phyloP scores from a whole-genome alignment of 1,140 invertebrate species.

The Cotesia vestalis region DNA sequence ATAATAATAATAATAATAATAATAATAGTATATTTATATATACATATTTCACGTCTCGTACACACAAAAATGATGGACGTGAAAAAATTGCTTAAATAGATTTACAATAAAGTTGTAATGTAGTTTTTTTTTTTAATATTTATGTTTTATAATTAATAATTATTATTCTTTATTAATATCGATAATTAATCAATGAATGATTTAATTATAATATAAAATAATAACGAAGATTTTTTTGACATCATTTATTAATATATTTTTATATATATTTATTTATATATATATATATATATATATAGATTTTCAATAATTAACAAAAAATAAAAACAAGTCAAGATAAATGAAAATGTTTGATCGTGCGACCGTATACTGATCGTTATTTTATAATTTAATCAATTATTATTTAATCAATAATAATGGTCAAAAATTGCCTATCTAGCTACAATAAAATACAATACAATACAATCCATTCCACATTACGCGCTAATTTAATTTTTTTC shows the following conservation, averaged over 20 bases:
- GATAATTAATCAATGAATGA: too few relatives aligned
- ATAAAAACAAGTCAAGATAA: constrained; percentile 23
- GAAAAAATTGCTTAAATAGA: constrained; percentile 1
- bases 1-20: background rate
- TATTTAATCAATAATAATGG: constrained; percentile 37
- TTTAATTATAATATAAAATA: constrained; percentile 14
- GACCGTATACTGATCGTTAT: constrained; percentile 30
- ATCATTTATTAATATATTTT: background rate
- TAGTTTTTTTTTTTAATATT: background rate
- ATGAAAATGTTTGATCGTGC: constrained; percentile 4
- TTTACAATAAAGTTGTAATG: background rate
- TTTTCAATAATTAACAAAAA: constrained; percentile 29
- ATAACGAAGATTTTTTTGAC: constrained; percentile 15
- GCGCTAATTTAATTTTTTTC: constrained; percentile 33
- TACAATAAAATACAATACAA: constrained; percentile 33
- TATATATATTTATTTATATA: constrained; percentile 7
- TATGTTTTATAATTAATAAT: constrained; percentile 2
- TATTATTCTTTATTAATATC: background rate
- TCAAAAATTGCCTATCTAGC: constrained; percentile 62
- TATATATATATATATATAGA: constrained; percentile 11
- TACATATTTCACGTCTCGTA: constrained; percentile 1
- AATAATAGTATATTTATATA: too few relatives aligned
- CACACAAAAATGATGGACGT: background rate
- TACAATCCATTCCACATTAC: constrained; percentile 36
- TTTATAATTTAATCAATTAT: constrained; percentile 18